phyloP scores from a whole-genome alignment of 2,113 vertebrate genomes.

The Seriola rivoliana region DNA sequence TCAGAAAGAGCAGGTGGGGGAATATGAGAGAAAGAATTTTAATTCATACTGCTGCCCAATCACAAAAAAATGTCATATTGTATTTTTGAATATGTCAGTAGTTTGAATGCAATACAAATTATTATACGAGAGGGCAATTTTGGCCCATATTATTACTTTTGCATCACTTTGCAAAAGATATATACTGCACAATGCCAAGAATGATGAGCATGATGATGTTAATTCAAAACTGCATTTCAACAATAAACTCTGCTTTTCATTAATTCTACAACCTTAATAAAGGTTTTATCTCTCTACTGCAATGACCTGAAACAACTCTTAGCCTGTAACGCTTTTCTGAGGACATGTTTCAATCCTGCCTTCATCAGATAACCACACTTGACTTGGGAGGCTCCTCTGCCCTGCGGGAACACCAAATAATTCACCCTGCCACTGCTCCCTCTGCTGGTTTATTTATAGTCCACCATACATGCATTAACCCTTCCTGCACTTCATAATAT shows the following conservation, averaged over 20 bases:
- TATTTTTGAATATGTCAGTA: neutral
- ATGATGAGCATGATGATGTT: neutral
- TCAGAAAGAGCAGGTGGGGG: constrained; percentile 20
- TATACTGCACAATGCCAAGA: neutral
- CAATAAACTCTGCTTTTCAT: neutral
- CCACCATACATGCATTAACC: constrained; percentile 55
- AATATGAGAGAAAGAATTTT: neutral
- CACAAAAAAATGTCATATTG: neutral
- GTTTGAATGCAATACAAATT: neutral
- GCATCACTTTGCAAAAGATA: neutral
- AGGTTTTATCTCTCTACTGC: neutral
- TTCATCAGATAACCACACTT: constrained; percentile 54
- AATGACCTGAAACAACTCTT: constrained; percentile 36
- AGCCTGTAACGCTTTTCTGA: constrained; percentile 31
- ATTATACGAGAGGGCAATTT: neutral
- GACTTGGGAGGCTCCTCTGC: constrained; percentile 51
- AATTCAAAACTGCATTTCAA: neutral
- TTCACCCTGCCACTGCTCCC: constrained; percentile 71
- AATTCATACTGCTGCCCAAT: neutral
- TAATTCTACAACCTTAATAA: neutral
- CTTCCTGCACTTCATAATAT: constrained; percentile 54
- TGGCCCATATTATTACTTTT: neutral
- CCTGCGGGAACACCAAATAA: constrained; percentile 69
- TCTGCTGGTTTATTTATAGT: constrained; percentile 79
- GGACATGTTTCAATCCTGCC: constrained; percentile 29